Evolutionary conservation across 2,888 invertebrate species (phyloP).

Genomic region (Hofmannophila pseudospretella): DNA sequence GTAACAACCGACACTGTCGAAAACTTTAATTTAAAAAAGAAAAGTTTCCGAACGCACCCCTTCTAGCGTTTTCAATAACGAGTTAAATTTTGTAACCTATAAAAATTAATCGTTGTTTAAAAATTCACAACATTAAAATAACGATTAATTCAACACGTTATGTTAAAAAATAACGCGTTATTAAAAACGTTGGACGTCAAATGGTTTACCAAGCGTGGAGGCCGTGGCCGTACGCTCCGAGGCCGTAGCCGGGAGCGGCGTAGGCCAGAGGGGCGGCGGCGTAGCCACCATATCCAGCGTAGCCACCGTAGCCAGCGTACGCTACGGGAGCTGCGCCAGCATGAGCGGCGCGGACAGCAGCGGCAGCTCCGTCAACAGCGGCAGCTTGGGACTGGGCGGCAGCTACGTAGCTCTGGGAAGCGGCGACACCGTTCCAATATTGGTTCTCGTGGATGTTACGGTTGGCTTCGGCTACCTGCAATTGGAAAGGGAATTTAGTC

Average conservation of each 20-base stretch:
- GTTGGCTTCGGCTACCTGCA: constrained; percentile 50
- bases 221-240: constrained; percentile 11
- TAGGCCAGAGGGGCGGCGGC: constrained; percentile 18
- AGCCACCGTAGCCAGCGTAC: constrained; percentile 14
- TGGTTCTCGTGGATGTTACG: constrained; percentile 64
- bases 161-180: constrained; percentile 7
- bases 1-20: constrained; percentile 24
- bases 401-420: constrained; percentile 60
- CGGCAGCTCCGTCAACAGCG: constrained; percentile 48
- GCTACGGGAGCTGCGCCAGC: constrained; percentile 23
- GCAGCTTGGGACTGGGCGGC: constrained; percentile 68
- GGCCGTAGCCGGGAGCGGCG: constrained; percentile 19
- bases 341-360: constrained; percentile 34
- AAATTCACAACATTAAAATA: too few species aligned
- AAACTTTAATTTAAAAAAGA: constrained; percentile 7
- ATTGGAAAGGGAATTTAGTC: too few species aligned
- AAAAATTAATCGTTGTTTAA: constrained; percentile 9
- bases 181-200: background rate
- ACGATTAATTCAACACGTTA: background rate
- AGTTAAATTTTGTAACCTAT: constrained; percentile 3
- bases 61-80: background rate
- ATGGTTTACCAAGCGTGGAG: constrained; percentile 48
- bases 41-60: constrained; percentile 1
- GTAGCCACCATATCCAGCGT: constrained; percentile 20
- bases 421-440: constrained; percentile 64